Conservation (phyloP, 2,888 invertebrate genomes). For the Troilus luridus region DNA sequence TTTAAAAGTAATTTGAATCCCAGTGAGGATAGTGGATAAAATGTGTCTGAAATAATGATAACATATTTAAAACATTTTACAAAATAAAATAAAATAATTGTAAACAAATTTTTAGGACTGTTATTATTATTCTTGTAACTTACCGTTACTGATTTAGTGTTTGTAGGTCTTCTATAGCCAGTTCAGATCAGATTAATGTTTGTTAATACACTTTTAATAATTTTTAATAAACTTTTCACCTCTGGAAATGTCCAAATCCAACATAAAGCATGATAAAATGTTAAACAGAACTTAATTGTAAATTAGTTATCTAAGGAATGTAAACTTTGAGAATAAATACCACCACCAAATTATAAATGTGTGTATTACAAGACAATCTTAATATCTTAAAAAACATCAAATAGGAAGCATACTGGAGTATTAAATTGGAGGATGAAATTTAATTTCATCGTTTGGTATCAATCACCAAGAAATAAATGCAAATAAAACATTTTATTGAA, state of each 20-base stretch:
- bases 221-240: conserved; percentile 45
- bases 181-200: conserved; percentile 13
- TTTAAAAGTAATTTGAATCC: conserved; percentile 66
- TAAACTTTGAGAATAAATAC: background rate
- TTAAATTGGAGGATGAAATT: background rate
- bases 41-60: conserved; percentile 60
- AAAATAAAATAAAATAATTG: background rate
- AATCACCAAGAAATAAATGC: background rate
- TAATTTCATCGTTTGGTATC: background rate
- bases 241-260: conserved; percentile 48
- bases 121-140: background rate
- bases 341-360: background rate
- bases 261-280: conserved; percentile 52
- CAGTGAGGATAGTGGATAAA: conserved; percentile 66
- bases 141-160: conserved; percentile 36
- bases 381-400: background rate
- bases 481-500: background rate
- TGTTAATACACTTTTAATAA: conserved; percentile 51
- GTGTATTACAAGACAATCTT: background rate
- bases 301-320: background rate
- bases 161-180: conserved; percentile 5
- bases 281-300: conserved; percentile 11
- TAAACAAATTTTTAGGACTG: background rate
- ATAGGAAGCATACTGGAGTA: background rate
- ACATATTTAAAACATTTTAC: background rate